Evolutionary conservation across 2,888 invertebrate species (phyloP).

Genomic region (Lacanobia wlatinum): DNA sequence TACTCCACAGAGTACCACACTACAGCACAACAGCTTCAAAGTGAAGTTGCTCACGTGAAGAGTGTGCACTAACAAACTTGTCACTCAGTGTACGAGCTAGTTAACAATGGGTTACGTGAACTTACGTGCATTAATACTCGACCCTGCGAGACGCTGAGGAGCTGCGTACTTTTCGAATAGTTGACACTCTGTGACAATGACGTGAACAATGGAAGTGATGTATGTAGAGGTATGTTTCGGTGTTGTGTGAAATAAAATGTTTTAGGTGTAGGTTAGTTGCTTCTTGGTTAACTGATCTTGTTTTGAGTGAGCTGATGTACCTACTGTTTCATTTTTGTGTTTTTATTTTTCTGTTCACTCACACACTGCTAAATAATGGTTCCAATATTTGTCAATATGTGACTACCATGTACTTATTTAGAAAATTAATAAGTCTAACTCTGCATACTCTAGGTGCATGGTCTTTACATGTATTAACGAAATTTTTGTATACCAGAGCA

Average conservation of each 20-base stretch:
- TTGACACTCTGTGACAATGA: conserved; percentile 43
- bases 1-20: conserved; percentile 14
- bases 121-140: conserved; percentile 66
- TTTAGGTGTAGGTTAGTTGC: neutral
- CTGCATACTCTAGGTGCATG: too few species aligned
- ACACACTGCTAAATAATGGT: too few species aligned
- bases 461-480: too few species aligned
- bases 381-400: too few species aligned
- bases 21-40: conserved; percentile 51
- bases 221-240: neutral
- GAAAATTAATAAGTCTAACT: too few species aligned
- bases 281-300: neutral
- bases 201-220: conserved; percentile 4
- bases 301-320: too few species aligned
- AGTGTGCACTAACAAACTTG: conserved; percentile 76
- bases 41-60: conserved; percentile 63
- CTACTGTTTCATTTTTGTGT: too few species aligned
- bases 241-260: conserved; percentile 1
- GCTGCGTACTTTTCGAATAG: conserved; percentile 47
- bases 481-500: too few species aligned
- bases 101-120: conserved; percentile 70
- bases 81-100: conserved; percentile 70
- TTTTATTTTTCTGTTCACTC: too few species aligned
- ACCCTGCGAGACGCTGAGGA: conserved; percentile 45
- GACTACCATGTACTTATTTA: too few species aligned